Evolutionary conservation across 1,140 invertebrate genomes (phyloP), one percentile per base, ranked within the genome.

Genomic region (Drosophila santomea): DNA sequence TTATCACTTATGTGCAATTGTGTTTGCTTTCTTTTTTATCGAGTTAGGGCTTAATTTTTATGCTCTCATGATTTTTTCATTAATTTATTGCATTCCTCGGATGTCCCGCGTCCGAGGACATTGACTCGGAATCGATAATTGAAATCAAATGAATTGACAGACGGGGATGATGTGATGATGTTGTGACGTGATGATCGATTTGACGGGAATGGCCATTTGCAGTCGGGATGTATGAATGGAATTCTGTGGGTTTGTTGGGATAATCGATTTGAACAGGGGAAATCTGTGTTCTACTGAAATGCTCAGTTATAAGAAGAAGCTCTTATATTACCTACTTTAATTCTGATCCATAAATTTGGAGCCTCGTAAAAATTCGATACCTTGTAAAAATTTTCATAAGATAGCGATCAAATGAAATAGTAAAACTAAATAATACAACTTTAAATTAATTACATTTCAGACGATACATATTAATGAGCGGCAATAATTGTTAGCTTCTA

Each of bases 41-140:
- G 39, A 59, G 38, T 73, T 56, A 54, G 61, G 63, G 76, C 60
- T 71, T 78, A 72, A 72, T 66, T 89, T 71, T 80, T 89, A 74
- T 80, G 80, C 80, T 89, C 73, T 73, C 74, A 80, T 89, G 84
- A 89, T 78, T 89, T 89, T 83, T 84, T 89, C 61, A 89, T 89
- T 89, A 73, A 74, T 89, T 89, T 89, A 84, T 89, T 80, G 55
- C 51, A 84, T 78, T 68, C 59, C 77, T 59, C 69, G 76, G 4
- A 32, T 36, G 62, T 50, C 67, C 36, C 43, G 32, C 57, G 67
- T 23, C 25, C 28, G 28, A 69, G 80, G 58, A 69, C 67, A 52
- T 60, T 77, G 67, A 59, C 76, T 60, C 39, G 45, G 15, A 52
- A 78, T 80, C 67, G 66, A 51, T 62, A 71, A 68, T 59, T 69